Conservation (phyloP, 2,113 vertebrate species). For the Maccullochella peelii region DNA sequence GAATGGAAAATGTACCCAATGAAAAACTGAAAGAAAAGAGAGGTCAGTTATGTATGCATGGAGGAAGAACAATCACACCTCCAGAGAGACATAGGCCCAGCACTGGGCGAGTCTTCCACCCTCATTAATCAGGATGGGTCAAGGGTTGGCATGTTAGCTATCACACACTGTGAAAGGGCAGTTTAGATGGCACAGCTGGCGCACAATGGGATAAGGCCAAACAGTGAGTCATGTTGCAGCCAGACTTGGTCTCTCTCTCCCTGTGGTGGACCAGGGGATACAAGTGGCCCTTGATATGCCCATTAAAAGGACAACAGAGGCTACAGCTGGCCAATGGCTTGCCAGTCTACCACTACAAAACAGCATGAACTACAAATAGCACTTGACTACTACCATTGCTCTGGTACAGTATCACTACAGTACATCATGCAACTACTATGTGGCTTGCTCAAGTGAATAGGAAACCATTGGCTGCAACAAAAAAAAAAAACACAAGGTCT, state of each 20-base stretch:
- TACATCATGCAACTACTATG: background rate
- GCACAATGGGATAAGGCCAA: conserved; percentile 43
- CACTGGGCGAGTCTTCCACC: conserved; percentile 2
- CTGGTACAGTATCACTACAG: background rate
- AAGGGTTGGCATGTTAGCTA: conserved; percentile 57
- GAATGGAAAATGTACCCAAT: background rate
- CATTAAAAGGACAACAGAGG: conserved; percentile 32
- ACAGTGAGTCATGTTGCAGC: conserved; percentile 39
- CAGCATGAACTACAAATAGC: background rate
- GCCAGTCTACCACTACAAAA: background rate
- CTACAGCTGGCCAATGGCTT: background rate
- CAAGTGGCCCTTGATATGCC: conserved; percentile 24
- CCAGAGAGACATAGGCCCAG: background rate
- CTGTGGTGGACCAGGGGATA: background rate
- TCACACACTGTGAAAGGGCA: conserved; percentile 63
- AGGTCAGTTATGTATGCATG: conserved; percentile 5
- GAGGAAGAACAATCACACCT: conserved; percentile 26
- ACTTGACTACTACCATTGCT: background rate
- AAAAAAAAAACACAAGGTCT: too few relatives aligned
- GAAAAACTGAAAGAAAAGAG: conserved; percentile 22
- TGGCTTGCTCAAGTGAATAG: background rate
- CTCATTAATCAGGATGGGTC: conserved; percentile 70
- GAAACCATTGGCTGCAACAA: background rate
- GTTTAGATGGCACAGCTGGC: conserved; percentile 53
- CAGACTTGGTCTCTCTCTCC: conserved; percentile 21